These are phyloP conservation scores for Pachyuromys duprasi DNA, from an alignment of 2,797 vertebrate species.

Conservation along the genomic window DNA sequence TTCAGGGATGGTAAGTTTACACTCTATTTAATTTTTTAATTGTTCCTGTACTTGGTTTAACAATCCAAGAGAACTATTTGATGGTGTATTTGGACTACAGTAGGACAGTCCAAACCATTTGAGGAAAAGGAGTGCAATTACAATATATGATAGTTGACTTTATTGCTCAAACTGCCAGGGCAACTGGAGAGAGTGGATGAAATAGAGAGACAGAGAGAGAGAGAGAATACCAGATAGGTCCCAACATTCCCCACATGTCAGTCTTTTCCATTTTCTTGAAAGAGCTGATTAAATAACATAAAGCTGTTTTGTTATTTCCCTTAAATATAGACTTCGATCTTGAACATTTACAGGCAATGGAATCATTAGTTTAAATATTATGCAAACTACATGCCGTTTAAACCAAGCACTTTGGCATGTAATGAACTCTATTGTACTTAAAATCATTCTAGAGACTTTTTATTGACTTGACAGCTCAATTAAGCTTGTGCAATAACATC, in stretches of 20 bases:
- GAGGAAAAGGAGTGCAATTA: background rate
- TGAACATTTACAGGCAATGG: background rate
- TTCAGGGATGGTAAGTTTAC: background rate
- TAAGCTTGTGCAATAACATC: conserved; percentile 75
- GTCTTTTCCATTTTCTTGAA: background rate
- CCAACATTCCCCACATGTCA: background rate
- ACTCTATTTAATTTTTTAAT: background rate
- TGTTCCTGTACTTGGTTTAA: conserved; percentile 6
- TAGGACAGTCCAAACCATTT: background rate
- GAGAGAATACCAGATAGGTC: background rate
- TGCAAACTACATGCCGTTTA: conserved; percentile 66
- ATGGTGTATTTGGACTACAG: background rate
- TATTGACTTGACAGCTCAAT: conserved; percentile 71
- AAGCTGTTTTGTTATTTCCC: conserved; percentile 35
- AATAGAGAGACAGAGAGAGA: background rate
- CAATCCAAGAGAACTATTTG: background rate
- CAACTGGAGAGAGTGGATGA: too few relatives aligned
- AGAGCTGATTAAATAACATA: conserved; percentile 28
- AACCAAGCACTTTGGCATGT: conserved; percentile 68
- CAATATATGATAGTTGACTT: background rate
- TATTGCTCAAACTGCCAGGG: background rate
- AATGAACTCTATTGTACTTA: conserved; percentile 73
- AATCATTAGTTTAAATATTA: conserved; percentile 77
- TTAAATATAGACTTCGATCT: conserved; percentile 2
- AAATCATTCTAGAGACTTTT: conserved; percentile 71